A percentile compares a stretch with the other conserved stretches of the same genome.
Evolutionary conservation across 2,888 invertebrate species (phyloP).

Genomic region (Pollenia amentaria): DNA sequence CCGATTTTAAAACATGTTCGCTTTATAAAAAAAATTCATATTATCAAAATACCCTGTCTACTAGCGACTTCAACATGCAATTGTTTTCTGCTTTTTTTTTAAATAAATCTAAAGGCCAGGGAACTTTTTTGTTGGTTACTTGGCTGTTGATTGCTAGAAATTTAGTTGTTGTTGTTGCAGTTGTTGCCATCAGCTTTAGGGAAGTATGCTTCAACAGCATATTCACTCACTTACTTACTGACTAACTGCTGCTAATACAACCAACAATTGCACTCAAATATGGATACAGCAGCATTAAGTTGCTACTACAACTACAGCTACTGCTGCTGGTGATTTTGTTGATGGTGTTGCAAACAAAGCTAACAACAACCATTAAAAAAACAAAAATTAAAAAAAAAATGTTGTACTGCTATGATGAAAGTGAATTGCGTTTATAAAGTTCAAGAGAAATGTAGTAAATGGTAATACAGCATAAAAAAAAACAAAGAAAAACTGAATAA

Average conservation of each 20-base stretch:
- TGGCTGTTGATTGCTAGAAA: slow-evolving; percentile 59
- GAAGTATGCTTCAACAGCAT: slow-evolving; percentile 62
- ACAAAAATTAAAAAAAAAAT: slow-evolving; percentile 8
- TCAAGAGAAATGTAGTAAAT: slow-evolving; percentile 62
- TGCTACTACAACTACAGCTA: slow-evolving; percentile 8
- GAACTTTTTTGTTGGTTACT: slow-evolving; percentile 59
- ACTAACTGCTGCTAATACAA: slow-evolving; percentile 50
- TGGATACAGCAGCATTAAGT: slow-evolving; percentile 42
- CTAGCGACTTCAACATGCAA: slow-evolving; percentile 12
- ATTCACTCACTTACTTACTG: slow-evolving; percentile 53
- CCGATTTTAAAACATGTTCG: no score
- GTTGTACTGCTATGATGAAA: slow-evolving; percentile 65
- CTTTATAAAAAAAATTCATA: not conserved
- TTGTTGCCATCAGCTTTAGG: slow-evolving; percentile 56
- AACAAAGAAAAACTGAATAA: slow-evolving; percentile 29
- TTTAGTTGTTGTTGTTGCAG: slow-evolving; percentile 47
- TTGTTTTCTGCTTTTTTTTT: slow-evolving; percentile 14
- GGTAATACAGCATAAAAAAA: slow-evolving; percentile 45
- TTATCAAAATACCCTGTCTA: not conserved
- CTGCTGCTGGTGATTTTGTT: slow-evolving; percentile 1
- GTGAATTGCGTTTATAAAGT: slow-evolving; percentile 73
- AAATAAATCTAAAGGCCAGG: slow-evolving; percentile 54
- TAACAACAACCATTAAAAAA: slow-evolving; percentile 12
- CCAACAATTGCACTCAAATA: slow-evolving; percentile 46
- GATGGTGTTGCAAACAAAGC: slow-evolving; percentile 16